phyloP scores from a whole-genome alignment of 2,113 vertebrate genomes.

The Hemibagrus wyckioides region DNA sequence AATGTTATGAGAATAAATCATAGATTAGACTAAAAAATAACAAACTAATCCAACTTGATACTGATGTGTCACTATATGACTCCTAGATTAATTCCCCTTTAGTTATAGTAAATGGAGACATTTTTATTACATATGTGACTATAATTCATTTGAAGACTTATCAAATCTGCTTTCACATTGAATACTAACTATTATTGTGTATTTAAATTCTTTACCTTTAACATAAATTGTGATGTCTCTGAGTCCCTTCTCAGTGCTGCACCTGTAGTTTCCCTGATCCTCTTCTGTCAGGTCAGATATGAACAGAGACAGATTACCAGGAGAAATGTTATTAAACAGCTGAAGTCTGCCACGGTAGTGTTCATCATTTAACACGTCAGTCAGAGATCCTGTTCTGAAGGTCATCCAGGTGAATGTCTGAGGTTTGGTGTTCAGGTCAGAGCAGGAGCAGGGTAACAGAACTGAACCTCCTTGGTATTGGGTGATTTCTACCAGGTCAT shows the following conservation, averaged over 20 bases:
- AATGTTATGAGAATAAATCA: no score
- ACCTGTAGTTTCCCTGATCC: no score
- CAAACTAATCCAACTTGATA: no score
- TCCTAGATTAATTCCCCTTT: neutral
- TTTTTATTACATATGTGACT: neutral
- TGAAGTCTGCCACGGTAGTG: conserved; percentile 15
- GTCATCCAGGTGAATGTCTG: neutral
- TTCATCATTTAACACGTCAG: neutral
- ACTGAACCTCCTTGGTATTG: neutral
- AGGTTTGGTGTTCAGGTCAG: neutral
- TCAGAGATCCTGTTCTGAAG: neutral
- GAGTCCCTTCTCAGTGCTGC: no score
- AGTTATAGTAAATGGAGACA: neutral
- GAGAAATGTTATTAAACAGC: neutral
- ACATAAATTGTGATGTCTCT: no score
- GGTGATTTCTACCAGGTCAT: no score
- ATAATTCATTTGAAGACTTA: neutral
- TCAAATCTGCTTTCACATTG: neutral
- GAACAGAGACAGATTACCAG: no score
- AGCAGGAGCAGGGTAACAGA: neutral
- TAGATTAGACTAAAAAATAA: no score
- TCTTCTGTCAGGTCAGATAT: no score
- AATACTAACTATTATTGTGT: neutral
- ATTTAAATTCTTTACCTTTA: neutral
- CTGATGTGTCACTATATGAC: neutral